phyloP scores from a whole-genome alignment of 2,797 vertebrate genomes.

The Hypotaenidia philippensis region DNA sequence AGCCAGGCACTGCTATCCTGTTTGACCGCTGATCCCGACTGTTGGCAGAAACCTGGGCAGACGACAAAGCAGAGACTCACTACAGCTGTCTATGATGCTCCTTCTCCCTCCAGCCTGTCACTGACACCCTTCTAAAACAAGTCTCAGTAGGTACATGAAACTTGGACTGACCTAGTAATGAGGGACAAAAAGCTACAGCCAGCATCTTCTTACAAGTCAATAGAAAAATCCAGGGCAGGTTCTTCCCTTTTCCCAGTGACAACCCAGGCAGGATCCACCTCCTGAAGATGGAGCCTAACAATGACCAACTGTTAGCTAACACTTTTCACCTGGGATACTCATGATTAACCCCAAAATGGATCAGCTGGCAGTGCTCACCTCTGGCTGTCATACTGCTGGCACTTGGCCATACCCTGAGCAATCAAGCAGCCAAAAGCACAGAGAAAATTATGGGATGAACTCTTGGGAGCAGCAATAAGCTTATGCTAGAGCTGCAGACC shows the following conservation, averaged over 20 bases:
- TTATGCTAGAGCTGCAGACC: conserved; percentile 14
- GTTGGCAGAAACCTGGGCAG: background rate
- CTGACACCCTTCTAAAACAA: background rate
- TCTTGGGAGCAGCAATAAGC: background rate
- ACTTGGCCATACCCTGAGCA: conserved; percentile 39
- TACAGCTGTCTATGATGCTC: background rate
- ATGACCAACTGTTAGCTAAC: background rate
- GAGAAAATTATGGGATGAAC: conserved; percentile 42
- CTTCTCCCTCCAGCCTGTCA: background rate
- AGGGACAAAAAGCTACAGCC: background rate
- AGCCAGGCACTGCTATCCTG: background rate
- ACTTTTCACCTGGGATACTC: conserved; percentile 53
- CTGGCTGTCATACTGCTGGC: conserved; percentile 53
- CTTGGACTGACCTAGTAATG: fast-evolving
- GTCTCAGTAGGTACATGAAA: background rate
- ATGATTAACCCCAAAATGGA: conserved; percentile 65
- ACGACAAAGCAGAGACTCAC: background rate
- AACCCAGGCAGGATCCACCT: background rate
- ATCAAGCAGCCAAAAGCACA: conserved; percentile 25
- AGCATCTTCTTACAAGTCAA: background rate
- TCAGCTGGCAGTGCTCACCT: conserved; percentile 41
- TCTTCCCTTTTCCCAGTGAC: background rate
- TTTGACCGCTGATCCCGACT: background rate
- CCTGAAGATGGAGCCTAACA: background rate
- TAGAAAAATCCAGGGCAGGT: background rate